A percentile compares a stretch with the other conserved stretches of the same genome.
phyloP scores from a whole-genome alignment of 2,888 invertebrate genomes.

The Eupithecia subfuscata region DNA sequence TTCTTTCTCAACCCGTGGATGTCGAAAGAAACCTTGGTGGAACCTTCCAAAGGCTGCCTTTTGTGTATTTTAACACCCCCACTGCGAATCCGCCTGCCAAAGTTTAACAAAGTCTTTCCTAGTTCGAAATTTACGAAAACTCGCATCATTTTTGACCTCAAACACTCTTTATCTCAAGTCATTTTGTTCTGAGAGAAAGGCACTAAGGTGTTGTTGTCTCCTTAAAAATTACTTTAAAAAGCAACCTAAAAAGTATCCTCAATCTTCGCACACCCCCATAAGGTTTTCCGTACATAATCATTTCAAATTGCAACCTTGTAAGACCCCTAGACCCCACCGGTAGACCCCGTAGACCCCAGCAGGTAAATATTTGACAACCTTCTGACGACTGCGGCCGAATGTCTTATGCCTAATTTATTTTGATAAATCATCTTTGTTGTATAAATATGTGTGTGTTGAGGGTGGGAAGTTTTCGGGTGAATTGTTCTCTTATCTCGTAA shows the following conservation, averaged over 20 bases:
- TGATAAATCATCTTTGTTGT: constrained; percentile 78
- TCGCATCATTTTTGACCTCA: too few species aligned
- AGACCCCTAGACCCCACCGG: constrained; percentile 31
- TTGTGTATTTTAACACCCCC: too few species aligned
- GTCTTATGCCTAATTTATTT: constrained; percentile 83
- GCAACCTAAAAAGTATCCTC: not conserved
- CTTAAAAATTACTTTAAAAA: too few species aligned
- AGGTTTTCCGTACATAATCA: constrained; percentile 55
- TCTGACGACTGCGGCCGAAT: constrained; percentile 70
- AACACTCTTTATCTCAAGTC: too few species aligned
- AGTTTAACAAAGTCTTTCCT: too few species aligned
- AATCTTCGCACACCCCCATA: constrained; percentile 47
- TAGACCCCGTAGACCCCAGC: constrained; percentile 36
- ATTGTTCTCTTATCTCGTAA: constrained; percentile 12
- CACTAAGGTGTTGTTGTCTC: too few species aligned
- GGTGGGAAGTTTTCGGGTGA: constrained; percentile 41
- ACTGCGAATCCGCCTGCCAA: too few species aligned
- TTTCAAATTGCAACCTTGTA: constrained; percentile 43
- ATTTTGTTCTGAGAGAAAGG: too few species aligned
- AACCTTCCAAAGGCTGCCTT: too few species aligned
- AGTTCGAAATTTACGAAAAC: too few species aligned
- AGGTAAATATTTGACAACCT: constrained; percentile 78
- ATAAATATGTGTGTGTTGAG: constrained; percentile 58
- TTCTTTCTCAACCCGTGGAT: too few species aligned
- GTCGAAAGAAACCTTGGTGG: too few species aligned